phyloP scores from a whole-genome alignment of 2,113 vertebrate genomes.

The Polyodon spathula region DNA sequence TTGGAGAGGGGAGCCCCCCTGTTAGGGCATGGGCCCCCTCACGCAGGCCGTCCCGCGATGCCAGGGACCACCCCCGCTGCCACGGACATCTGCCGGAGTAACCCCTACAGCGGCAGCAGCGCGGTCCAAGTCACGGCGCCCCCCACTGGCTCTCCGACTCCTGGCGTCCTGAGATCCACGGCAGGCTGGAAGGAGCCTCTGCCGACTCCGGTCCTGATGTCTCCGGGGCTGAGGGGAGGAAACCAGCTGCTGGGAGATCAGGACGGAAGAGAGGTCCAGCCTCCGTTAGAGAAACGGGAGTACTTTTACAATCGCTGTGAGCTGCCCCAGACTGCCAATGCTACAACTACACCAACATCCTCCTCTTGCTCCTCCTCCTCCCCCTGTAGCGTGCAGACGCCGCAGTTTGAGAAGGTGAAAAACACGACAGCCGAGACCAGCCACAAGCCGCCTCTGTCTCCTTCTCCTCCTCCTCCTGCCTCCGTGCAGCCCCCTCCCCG shows the following conservation, averaged over 20 bases:
- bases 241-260: no score
- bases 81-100: slow-evolving; percentile 27
- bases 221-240: slow-evolving; percentile 43
- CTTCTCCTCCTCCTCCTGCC: slow-evolving; percentile 20
- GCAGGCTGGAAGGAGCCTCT: slow-evolving; percentile 18
- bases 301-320: slow-evolving; percentile 9
- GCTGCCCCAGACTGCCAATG: background rate
- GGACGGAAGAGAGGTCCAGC: no score
- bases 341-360: slow-evolving; percentile 3
- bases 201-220: slow-evolving; percentile 28
- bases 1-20: slow-evolving; percentile 30
- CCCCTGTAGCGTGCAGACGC: slow-evolving; percentile 17
- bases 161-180: slow-evolving; percentile 31
- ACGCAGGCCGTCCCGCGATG: slow-evolving; percentile 39
- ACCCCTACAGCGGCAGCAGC: slow-evolving; percentile 15
- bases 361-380: slow-evolving; percentile 13
- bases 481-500: slow-evolving; percentile 7
- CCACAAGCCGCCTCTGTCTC: slow-evolving; percentile 9
- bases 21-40: slow-evolving; percentile 32
- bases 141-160: slow-evolving; percentile 28
- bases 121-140: slow-evolving; percentile 17
- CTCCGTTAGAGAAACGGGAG: slow-evolving; percentile 11
- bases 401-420: slow-evolving; percentile 3
- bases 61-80: slow-evolving; percentile 47
- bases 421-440: no score